These are phyloP conservation scores for Amphiura filiformis DNA, from an alignment of 35 echinoderm and acorn worm species.

Conservation along the genomic window DNA sequence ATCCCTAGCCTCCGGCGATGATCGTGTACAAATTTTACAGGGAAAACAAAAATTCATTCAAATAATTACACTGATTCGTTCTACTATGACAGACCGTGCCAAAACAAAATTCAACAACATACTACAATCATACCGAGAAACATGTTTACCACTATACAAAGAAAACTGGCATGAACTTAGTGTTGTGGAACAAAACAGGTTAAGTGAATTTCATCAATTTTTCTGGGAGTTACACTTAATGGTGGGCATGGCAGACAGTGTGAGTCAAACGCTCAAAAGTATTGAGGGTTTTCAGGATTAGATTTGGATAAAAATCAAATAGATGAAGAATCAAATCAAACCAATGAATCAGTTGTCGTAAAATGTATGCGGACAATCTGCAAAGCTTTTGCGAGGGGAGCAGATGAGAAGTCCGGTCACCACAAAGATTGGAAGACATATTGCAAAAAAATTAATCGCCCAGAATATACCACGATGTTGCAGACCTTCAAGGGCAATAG, in stretches of 20 bases:
- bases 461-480: background rate
- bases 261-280: slow-evolving; percentile 2
- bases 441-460: background rate
- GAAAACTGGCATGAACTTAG: background rate
- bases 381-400: slow-evolving; percentile 21
- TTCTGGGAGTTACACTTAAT: slow-evolving; percentile 26
- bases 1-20: no score
- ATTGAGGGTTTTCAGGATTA: background rate
- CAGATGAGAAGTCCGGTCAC: slow-evolving; percentile 15
- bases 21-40: no score
- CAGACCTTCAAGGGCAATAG: slow-evolving; percentile 4
- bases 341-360: background rate
- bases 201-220: slow-evolving; percentile 18
- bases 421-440: slow-evolving; percentile 16
- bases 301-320: background rate
- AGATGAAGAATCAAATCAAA: background rate
- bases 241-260: slow-evolving; percentile 15
- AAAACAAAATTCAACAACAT: slow-evolving; percentile 19
- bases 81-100: slow-evolving; percentile 15
- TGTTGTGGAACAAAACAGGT: background rate
- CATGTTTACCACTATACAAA: slow-evolving; percentile 8
- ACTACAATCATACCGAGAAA: background rate
- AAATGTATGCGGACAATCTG: background rate
- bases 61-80: slow-evolving; percentile 13
- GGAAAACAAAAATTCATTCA: no score